Percentiles rank a stretch among this genome's conserved stretches.
Evolutionary conservation across 2,888 invertebrate species (phyloP).

Genomic region (Orthonychiurus folsomi): DNA sequence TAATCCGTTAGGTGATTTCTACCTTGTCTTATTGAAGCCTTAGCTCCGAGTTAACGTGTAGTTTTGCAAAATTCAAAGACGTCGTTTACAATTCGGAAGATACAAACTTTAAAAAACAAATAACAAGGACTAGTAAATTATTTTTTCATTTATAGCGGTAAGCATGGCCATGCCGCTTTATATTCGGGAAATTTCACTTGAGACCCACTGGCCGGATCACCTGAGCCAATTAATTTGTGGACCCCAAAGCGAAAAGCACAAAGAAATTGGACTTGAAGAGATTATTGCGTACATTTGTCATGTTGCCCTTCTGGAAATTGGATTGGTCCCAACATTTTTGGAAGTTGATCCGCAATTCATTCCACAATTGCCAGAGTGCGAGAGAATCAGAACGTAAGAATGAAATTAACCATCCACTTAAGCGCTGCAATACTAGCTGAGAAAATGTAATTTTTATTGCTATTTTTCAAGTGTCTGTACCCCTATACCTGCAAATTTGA

Average conservation of each 20-base stretch:
- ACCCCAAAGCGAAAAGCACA: neutral
- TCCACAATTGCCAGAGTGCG: neutral
- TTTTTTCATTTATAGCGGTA: too few relatives aligned
- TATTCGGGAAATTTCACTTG: conserved; percentile 3
- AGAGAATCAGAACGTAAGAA: neutral
- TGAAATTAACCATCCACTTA: too few relatives aligned
- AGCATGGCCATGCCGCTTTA: neutral
- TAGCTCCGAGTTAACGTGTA: too few relatives aligned
- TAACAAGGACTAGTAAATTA: too few relatives aligned
- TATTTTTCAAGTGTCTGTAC: too few relatives aligned
- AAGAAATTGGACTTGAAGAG: neutral
- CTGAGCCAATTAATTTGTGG: neutral
- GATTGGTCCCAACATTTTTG: neutral
- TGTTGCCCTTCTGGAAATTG: conserved; percentile 3
- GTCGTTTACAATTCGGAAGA: too few relatives aligned
- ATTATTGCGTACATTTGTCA: conserved; percentile 2
- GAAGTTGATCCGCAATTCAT: neutral
- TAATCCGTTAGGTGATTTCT: too few relatives aligned
- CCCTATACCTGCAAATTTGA: neutral
- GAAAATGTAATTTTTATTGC: too few relatives aligned
- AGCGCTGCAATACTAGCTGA: too few relatives aligned
- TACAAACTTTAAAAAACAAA: too few relatives aligned
- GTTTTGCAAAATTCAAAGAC: too few relatives aligned
- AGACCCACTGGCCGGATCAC: neutral
- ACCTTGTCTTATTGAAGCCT: too few relatives aligned